phyloP scores from a whole-genome alignment of 1,140 invertebrate genomes.

The Forficula auricularia region DNA sequence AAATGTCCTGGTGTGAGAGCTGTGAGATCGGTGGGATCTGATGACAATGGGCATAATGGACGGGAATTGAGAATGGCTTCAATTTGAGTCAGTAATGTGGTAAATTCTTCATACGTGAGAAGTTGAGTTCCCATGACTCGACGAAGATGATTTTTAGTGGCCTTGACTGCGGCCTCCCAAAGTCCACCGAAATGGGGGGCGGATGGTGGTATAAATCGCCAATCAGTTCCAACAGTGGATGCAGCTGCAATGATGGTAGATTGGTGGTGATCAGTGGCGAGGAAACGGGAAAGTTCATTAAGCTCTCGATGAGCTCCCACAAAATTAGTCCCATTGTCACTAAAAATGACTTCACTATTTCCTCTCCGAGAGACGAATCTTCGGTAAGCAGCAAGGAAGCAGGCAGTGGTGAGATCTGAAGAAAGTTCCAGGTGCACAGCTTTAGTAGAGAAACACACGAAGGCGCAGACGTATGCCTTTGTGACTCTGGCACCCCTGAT shows the following conservation, averaged over 20 bases:
- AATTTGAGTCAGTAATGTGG: slow-evolving; percentile 12
- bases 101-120: slow-evolving; percentile 19
- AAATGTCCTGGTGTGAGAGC: slow-evolving; percentile 17
- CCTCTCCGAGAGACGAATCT: slow-evolving; percentile 13
- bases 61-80: slow-evolving; percentile 17
- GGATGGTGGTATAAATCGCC: slow-evolving; percentile 14
- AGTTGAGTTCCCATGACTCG: slow-evolving; percentile 13
- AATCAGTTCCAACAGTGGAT: slow-evolving; percentile 10
- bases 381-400: slow-evolving; percentile 9
- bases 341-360: slow-evolving; percentile 8
- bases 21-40: slow-evolving; percentile 9
- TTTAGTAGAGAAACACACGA: slow-evolving; percentile 13
- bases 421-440: slow-evolving; percentile 6
- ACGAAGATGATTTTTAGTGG: slow-evolving; percentile 19
- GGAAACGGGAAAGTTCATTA: too few species aligned
- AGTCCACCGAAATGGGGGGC: slow-evolving; percentile 22
- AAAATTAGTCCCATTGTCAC: slow-evolving; percentile 17
- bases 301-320: neutral
- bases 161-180: slow-evolving; percentile 23
- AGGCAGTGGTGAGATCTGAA: neutral
- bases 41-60: slow-evolving; percentile 13
- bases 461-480: slow-evolving; percentile 27
- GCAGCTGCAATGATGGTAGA: too few species aligned
- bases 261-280: too few species aligned
- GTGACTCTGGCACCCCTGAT: slow-evolving; percentile 13